phyloP scores from a whole-genome alignment of 2,797 vertebrate genomes.

The Dermochelys coriacea region DNA sequence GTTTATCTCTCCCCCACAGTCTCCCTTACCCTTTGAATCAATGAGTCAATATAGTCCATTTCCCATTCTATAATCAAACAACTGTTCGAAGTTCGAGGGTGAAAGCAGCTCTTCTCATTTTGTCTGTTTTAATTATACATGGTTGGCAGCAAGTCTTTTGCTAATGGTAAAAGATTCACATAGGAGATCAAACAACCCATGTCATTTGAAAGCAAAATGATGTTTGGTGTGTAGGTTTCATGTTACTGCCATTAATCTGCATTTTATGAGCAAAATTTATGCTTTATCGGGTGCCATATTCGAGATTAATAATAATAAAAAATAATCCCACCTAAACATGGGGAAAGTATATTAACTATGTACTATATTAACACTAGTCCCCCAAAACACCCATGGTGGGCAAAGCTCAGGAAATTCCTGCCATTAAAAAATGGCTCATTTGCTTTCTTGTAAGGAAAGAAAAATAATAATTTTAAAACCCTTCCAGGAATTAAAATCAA shows the following conservation, averaged over 20 bases:
- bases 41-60: not conserved
- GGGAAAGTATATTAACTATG: not conserved
- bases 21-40: not conserved
- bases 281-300: not conserved
- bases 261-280: constrained; percentile 12
- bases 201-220: constrained; percentile 4
- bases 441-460: constrained; percentile 40
- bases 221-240: constrained; percentile 24
- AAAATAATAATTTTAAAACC: not conserved
- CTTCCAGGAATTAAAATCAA: constrained; percentile 46
- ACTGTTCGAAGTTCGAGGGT: not conserved
- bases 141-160: not conserved
- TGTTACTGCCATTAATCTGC: constrained; percentile 8
- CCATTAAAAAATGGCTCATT: constrained; percentile 43
- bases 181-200: not conserved
- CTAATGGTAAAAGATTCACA: constrained; percentile 23
- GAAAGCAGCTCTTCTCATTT: not conserved
- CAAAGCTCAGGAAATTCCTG: constrained; percentile 63
- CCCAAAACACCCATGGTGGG: constrained; percentile 27
- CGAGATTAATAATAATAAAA: constrained; percentile 38
- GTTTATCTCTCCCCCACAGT: not conserved
- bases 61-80: not conserved
- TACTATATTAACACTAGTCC: not conserved
- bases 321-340: not conserved
- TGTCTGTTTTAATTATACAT: not conserved